Conservation (phyloP, 2,888 invertebrate species). For the Hipparchia sbordonii region DNA sequence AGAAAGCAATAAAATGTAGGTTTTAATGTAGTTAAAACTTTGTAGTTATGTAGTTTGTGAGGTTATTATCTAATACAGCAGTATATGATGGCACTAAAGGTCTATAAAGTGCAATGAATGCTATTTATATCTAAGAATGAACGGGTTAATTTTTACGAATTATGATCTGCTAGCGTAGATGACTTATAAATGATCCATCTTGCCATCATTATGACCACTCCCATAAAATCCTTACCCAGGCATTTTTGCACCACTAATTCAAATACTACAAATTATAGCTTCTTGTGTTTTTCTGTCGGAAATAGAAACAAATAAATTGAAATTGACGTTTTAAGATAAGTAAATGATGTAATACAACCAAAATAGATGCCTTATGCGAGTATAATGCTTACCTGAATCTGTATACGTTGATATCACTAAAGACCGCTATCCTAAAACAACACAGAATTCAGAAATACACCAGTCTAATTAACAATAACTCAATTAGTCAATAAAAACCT, state of each 20-base stretch:
- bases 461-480: not conserved
- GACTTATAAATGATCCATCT: constrained; percentile 47
- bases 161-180: constrained; percentile 9
- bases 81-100: constrained; percentile 5
- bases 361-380: constrained; percentile 48
- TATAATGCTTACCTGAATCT: constrained; percentile 28
- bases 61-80: not conserved
- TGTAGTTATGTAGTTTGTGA: not conserved
- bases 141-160: constrained; percentile 1
- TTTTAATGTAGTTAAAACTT: not conserved
- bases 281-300: constrained; percentile 55
- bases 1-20: not conserved
- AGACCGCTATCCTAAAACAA: not conserved
- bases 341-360: constrained; percentile 66
- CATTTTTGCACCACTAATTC: constrained; percentile 57
- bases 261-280: constrained; percentile 34
- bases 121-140: not conserved
- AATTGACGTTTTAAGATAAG: constrained; percentile 28
- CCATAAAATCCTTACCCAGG: constrained; percentile 80
- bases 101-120: not conserved
- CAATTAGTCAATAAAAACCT: not conserved
- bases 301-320: constrained; percentile 54
- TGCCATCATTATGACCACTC: constrained; percentile 55
- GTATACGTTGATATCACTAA: not conserved
- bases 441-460: not conserved